Base-by-base conservation (phyloP, 2,888 invertebrate genomes). In the Pollenia amentaria region DNA sequence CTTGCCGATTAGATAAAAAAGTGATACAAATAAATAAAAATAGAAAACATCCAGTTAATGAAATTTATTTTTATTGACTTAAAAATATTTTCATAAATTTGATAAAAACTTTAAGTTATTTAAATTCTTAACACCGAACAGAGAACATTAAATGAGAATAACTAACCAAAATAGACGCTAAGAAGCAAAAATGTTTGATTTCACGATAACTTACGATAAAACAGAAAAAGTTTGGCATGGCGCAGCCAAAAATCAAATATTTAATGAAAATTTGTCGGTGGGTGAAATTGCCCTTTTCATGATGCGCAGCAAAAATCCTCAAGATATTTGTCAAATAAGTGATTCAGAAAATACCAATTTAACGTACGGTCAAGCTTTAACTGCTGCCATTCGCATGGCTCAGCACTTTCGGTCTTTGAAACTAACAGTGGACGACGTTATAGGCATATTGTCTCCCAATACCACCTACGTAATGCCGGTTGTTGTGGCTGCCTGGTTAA, bases 401-500 rank as follows among this genome's bases (percentile, higher is more conserved):
- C 87, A 87, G 60, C 65, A 88, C 21, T 84, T 89, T 29, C 44
- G 51, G 18, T 53, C 29, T 11, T 1, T 88, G 44, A 88, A 88
- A 1, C 38, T 89, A 18, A 69, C 84, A 9, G 88, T 89, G 29
- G 87, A 89, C 7, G 89, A 90, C 70, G 79, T 90, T n/a, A 83
- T 90, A 18, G 89, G 90, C 14, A 81, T 90, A 21, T 80, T 89
- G 8, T 89, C 89, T 8, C 73, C 77, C 7, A 90, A 91, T 69
- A 86, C 88, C 14, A 88, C 89, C 3, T 86, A 91, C 79, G 42
- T 91, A 51, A 89, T 89, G 0, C 88, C 91, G 0, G 21, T 91
- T 40, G 89, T 87, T 38, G 89, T 91, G 67, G 92, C 90, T 18
- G 90, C 91, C 8, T 83, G 90, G 14, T 90, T 91, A 70, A 90